Percentiles rank a stretch among this genome's conserved stretches.
phyloP scores from a whole-genome alignment of 2,113 vertebrate species.

The Grantiella picta region DNA sequence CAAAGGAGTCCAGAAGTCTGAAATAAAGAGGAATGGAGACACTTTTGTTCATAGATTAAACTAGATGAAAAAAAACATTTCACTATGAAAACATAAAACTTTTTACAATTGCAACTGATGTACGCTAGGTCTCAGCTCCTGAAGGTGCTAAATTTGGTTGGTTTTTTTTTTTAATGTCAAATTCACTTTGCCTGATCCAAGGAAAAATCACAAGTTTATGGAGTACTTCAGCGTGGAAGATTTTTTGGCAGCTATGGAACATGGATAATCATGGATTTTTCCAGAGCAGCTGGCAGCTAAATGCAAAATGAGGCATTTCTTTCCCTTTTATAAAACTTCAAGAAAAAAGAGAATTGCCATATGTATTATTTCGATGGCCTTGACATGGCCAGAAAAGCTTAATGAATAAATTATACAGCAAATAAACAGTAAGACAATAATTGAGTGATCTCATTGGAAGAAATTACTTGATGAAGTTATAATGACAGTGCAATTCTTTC shows the following conservation, averaged over 20 bases:
- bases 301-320: background rate
- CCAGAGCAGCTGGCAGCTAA: background rate
- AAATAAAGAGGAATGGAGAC: constrained; percentile 8
- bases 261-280: background rate
- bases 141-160: background rate
- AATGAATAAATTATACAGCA: background rate
- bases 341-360: background rate
- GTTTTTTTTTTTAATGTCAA: background rate
- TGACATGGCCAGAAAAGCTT: background rate
- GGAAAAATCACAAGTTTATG: background rate
- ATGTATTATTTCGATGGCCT: background rate
- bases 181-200: background rate
- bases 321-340: background rate
- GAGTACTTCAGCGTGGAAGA: background rate
- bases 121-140: background rate
- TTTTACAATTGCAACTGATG: background rate
- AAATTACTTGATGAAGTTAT: constrained; percentile 63
- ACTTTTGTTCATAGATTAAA: background rate
- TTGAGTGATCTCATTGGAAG: background rate
- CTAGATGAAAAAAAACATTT: background rate
- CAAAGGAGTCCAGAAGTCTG: constrained; percentile 62
- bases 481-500: constrained; percentile 40
- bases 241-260: background rate
- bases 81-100: background rate
- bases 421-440: background rate